Percentiles rank a stretch among this genome's conserved stretches.
Evolutionary conservation across 1,140 invertebrate genomes (phyloP).

Genomic region (Drosophila willistoni): DNA sequence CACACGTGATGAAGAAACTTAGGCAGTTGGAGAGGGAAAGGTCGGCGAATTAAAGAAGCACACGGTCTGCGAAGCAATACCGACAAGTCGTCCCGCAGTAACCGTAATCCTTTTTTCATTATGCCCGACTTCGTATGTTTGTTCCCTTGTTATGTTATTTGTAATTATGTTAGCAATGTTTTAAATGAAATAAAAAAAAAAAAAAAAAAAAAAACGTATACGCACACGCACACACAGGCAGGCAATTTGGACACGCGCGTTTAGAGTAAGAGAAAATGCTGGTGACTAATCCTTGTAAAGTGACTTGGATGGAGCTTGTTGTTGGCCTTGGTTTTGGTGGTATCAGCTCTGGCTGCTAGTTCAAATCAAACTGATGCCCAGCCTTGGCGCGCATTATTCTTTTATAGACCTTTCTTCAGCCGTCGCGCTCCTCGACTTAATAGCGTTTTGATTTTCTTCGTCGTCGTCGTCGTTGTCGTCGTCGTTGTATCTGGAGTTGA

Average conservation of each 20-base stretch:
- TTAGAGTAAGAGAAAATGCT: not conserved
- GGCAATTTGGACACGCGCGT: conserved; percentile 46
- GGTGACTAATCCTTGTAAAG: not conserved
- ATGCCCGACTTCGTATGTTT: too few relatives aligned
- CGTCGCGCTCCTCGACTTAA: conserved; percentile 46
- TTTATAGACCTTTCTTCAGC: conserved; percentile 78
- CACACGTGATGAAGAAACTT: too few relatives aligned
- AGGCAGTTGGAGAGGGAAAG: too few relatives aligned
- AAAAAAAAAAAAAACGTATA: too few relatives aligned
- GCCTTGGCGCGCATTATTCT: conserved; percentile 76
- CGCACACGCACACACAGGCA: conserved; percentile 38
- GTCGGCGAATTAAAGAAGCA: too few relatives aligned
- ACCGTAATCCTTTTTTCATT: too few relatives aligned
- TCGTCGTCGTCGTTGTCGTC: conserved; percentile 3
- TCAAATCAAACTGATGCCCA: conserved; percentile 74
- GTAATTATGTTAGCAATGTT: too few relatives aligned
- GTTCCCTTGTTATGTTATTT: too few relatives aligned
- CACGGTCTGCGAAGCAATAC: too few relatives aligned
- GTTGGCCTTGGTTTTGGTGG: not conserved
- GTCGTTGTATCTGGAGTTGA: not conserved
- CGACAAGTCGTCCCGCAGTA: too few relatives aligned
- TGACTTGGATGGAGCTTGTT: conserved; percentile 1
- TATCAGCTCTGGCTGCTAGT: conserved; percentile 56
- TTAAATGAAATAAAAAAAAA: too few relatives aligned
- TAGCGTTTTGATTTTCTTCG: conserved; percentile 76